Evolutionary conservation across 2,797 vertebrate species (phyloP).

Genomic region (Thaleichthys pacificus): DNA sequence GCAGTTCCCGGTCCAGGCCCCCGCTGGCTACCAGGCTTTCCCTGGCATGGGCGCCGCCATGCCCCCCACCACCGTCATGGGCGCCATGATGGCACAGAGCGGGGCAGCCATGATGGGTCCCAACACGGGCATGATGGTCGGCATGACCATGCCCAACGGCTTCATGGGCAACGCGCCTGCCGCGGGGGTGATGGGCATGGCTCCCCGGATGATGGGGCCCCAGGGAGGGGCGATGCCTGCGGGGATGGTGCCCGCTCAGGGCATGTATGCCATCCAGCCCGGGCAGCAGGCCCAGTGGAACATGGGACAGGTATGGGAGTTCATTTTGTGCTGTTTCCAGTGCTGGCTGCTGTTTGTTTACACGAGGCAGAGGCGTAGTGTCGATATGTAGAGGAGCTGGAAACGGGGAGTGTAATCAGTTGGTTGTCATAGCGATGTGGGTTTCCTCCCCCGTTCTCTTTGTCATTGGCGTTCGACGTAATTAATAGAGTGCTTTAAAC

Average conservation of each 20-base stretch:
- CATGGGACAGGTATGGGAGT: constrained; percentile 84
- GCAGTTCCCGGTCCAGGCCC: constrained; percentile 85
- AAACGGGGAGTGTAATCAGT: no score
- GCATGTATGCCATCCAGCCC: constrained; percentile 86
- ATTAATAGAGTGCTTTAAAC: no score
- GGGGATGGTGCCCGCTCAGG: constrained; percentile 82
- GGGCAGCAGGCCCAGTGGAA: constrained; percentile 87
- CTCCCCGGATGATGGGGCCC: constrained; percentile 83
- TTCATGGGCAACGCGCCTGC: constrained; percentile 85
- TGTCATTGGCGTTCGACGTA: no score
- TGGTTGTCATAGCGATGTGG: no score
- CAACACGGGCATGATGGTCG: constrained; percentile 86
- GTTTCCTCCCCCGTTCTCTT: no score
- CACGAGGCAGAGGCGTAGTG: no score
- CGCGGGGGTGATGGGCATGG: constrained; percentile 86
- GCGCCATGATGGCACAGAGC: constrained; percentile 85
- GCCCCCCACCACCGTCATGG: constrained; percentile 86
- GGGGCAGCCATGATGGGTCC: constrained; percentile 85
- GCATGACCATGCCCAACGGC: constrained; percentile 90
- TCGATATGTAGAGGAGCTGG: no score
- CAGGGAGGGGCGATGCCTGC: constrained; percentile 81
- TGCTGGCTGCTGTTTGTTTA: no score
- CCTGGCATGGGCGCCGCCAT: constrained; percentile 85
- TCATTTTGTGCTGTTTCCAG: neutral
- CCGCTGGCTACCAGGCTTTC: constrained; percentile 86